Evolutionary conservation across 1,140 invertebrate species (phyloP).

Genomic region (Drosophila athabasca): DNA sequence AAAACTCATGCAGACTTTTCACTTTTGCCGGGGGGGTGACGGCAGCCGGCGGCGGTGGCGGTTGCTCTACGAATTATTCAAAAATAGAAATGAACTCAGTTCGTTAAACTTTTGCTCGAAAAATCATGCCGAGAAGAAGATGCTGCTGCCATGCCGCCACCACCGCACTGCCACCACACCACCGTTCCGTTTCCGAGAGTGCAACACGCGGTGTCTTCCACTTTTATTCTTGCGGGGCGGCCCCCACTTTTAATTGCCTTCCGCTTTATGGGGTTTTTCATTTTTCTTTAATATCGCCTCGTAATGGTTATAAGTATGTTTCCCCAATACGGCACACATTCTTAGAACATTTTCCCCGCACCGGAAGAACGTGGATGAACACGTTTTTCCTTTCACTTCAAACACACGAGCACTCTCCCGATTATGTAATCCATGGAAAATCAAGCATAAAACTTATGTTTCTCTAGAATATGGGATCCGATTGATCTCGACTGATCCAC

Average conservation of each 20-base stretch:
- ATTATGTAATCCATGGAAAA: conserved; percentile 75
- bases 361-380: conserved; percentile 67
- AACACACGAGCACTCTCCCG: conserved; percentile 44
- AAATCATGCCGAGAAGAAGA: conserved; percentile 61
- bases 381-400: conserved; percentile 54
- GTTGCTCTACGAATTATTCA: conserved; percentile 74
- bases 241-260: conserved; percentile 56
- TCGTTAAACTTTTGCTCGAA: conserved; percentile 83
- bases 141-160: conserved; percentile 19
- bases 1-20: conserved; percentile 76
- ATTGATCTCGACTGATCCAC: conserved; percentile 13
- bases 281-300: conserved; percentile 40
- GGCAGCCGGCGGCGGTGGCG: conserved; percentile 20
- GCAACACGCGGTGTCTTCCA: conserved; percentile 43
- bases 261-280: conserved; percentile 33
- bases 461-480: conserved; percentile 4
- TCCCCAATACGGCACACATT: conserved; percentile 35
- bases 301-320: conserved; percentile 16
- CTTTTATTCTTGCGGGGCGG: conserved; percentile 27
- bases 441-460: conserved; percentile 19
- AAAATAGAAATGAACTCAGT: conserved; percentile 84
- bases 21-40: conserved; percentile 46
- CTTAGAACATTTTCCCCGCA: conserved; percentile 20
- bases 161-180: no score
- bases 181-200: conserved; percentile 20